Conservation (phyloP, 2,888 invertebrate species). For the Cheilosia pagana region DNA sequence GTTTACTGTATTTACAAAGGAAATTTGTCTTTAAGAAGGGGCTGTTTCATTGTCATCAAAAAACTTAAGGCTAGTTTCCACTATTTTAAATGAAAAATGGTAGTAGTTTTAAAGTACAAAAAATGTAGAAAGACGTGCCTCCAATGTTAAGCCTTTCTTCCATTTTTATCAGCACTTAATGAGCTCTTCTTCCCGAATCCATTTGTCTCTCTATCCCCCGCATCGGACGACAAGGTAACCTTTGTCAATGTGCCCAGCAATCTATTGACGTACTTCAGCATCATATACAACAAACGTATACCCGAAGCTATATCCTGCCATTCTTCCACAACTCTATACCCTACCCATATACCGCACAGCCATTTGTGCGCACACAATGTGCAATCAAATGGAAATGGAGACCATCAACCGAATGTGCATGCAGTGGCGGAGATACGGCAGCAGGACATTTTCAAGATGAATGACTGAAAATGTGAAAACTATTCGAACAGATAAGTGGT, state of each 20-base stretch:
- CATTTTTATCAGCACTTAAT: neutral
- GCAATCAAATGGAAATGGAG: conserved; percentile 65
- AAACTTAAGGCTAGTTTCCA: too few species aligned
- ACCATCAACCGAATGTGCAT: conserved; percentile 57
- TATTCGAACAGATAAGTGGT: conserved; percentile 48
- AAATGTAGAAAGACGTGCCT: too few species aligned
- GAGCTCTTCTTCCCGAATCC: neutral
- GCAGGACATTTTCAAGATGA: conserved; percentile 69
- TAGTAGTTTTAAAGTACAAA: too few species aligned
- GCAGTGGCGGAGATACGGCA: conserved; percentile 52
- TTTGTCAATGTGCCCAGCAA: conserved; percentile 38
- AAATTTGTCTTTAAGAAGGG: conserved; percentile 5
- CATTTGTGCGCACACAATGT: conserved; percentile 52
- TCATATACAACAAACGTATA: neutral
- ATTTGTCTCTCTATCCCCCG: neutral
- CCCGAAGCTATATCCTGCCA: conserved; percentile 40
- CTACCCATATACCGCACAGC: neutral
- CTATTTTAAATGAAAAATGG: too few species aligned
- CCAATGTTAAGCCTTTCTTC: too few species aligned
- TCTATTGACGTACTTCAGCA: conserved; percentile 60
- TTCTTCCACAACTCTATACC: neutral
- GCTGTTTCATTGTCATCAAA: neutral
- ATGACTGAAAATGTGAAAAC: conserved; percentile 54
- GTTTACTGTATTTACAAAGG: conserved; percentile 18
- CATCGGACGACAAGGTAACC: conserved; percentile 8